A percentile compares a stretch with the other conserved stretches of the same genome.
Evolutionary conservation across 2,888 invertebrate genomes (phyloP).

Genomic region (Pheosia gnoma): DNA sequence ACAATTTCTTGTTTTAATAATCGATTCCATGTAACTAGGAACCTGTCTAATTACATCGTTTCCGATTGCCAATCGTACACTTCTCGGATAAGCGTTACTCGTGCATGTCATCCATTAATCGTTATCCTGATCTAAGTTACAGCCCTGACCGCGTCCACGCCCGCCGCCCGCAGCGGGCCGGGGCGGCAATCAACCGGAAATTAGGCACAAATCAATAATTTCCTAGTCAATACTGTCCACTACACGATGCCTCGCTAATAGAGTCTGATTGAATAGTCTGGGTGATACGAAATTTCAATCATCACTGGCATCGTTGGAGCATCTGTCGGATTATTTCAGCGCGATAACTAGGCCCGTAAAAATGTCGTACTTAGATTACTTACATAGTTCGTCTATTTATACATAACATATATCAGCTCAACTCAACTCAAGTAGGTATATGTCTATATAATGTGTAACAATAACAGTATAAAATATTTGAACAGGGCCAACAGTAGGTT

Average conservation of each 20-base stretch:
- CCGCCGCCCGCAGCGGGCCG: slow-evolving; percentile 57
- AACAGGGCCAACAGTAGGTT: no score
- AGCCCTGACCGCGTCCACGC: slow-evolving; percentile 66
- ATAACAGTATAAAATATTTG: no score
- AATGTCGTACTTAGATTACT: no score
- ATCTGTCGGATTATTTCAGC: not conserved
- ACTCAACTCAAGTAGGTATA: no score
- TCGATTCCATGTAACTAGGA: slow-evolving; percentile 11
- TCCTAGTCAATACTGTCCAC: slow-evolving; percentile 64
- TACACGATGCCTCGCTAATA: slow-evolving; percentile 58
- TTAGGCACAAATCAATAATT: slow-evolving; percentile 81
- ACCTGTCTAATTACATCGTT: slow-evolving; percentile 21
- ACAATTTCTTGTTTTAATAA: not conserved
- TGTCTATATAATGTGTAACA: no score
- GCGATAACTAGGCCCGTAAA: not conserved
- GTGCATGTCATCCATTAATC: slow-evolving; percentile 42
- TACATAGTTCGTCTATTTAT: no score
- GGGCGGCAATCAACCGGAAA: slow-evolving; percentile 68
- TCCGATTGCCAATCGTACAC: slow-evolving; percentile 40
- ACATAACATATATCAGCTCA: no score
- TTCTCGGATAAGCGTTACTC: slow-evolving; percentile 31
- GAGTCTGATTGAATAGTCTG: slow-evolving; percentile 67
- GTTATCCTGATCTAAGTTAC: slow-evolving; percentile 44
- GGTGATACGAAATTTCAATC: slow-evolving; percentile 36
- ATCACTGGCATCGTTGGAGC: slow-evolving; percentile 7